A percentile compares a stretch with the other conserved stretches of the same genome.
Evolutionary conservation across 2,113 vertebrate species (phyloP).

Genomic region (Ammodytes marinus): DNA sequence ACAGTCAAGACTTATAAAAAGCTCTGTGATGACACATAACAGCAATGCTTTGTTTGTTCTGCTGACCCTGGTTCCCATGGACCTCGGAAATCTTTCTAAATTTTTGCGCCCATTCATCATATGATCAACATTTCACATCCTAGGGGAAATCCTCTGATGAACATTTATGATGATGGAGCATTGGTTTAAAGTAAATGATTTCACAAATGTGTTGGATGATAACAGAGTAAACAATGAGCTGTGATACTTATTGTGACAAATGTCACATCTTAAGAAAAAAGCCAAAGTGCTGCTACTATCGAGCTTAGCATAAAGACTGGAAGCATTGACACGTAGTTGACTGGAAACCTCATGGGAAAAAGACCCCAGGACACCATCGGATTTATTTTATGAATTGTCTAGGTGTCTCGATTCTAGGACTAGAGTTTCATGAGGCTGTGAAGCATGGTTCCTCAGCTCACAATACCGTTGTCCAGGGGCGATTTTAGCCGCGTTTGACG

Average conservation of each 20-base stretch:
- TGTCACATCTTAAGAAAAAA: background rate
- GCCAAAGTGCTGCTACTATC: background rate
- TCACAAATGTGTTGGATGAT: background rate
- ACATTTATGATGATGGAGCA: constrained; percentile 18
- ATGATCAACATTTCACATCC: constrained; percentile 6
- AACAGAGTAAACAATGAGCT: background rate
- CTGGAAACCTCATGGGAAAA: background rate
- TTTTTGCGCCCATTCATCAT: background rate
- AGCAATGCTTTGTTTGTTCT: constrained; percentile 42
- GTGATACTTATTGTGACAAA: constrained; percentile 2
- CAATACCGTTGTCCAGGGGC: too few relatives aligned
- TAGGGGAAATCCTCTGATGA: constrained; percentile 22
- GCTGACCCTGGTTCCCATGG: constrained; percentile 41
- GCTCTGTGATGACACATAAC: constrained; percentile 21
- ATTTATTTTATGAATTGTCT: too few relatives aligned
- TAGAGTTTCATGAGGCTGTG: too few relatives aligned
- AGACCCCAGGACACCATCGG: background rate
- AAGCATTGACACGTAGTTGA: background rate
- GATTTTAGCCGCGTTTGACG: too few relatives aligned
- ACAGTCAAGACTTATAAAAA: constrained; percentile 13
- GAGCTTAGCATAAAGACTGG: background rate
- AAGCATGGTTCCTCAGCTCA: too few relatives aligned
- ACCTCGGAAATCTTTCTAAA: constrained; percentile 13
- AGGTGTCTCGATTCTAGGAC: too few relatives aligned
- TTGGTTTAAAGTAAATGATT: constrained; percentile 14